Base-by-base conservation (phyloP, 1,140 invertebrate genomes). In the Heliconius melpomene region DNA sequence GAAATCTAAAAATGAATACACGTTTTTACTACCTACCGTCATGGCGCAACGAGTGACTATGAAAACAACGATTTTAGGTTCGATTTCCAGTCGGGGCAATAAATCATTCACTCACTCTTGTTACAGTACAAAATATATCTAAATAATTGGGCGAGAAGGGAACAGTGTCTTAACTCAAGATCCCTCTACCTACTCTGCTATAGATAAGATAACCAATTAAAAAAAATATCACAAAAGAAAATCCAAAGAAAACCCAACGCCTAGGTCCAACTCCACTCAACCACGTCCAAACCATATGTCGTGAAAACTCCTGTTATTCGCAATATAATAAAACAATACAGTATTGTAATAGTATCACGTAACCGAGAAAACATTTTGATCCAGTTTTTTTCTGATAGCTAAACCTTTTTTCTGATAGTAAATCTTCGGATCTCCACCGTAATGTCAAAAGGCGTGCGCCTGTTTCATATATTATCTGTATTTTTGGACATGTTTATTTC, bases 251-350 rank as follows among this genome's bases (percentile, higher is more conserved):
- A 57, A 57, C 7, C 60, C 20, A 60, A 60, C 2, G 20, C 8
- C 7, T 23, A 66, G 11, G 26, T 66, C 60, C n/a, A 16, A 26
- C 23, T 7, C 20, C 20, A n/a, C 11, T 57, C 20, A 52, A 6
- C 36, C 75, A 77, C 75, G 60, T 77, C 29, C 38, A 26, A 18
- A 46, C n/a, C 60, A 71, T 71, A 70, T 77, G 75, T 77, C 70
- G 40, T 36, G 60, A 26, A 18, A 26, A 29, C 32, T 77, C 75
- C 38, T 50, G 60, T 71, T 77, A 70, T 77, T 71, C 60, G 23
- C 73, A 66, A 60, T 77, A 66, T 66, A 77, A 77, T 70, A 77
- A 77, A 77, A 77, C 75, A 77, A 77, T 77, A 77, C 57, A 2
- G 57, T 52, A 52, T n/a, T 26, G 38, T 77, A 77, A 77, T 77